Evolutionary conservation across 1,140 invertebrate species (phyloP), one percentile per base, ranked within the genome.

Genomic region (Tribolium madens): DNA sequence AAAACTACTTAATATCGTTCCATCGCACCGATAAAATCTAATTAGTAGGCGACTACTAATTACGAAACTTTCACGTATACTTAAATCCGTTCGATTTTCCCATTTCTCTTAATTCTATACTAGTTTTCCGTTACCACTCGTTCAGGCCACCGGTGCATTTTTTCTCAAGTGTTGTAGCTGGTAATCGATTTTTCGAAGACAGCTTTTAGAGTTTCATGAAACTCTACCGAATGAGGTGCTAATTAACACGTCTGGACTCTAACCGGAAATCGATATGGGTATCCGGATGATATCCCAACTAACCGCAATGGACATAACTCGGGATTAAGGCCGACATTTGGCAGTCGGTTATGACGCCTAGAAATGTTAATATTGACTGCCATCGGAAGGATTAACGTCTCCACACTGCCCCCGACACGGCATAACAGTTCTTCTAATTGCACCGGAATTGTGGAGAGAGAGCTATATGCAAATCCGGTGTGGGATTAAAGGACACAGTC

Each of bases 341-440:
- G 80, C 81, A 80, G 79, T 76, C 79, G 81, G 81, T 84, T 83
- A 84, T 83, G 83, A 84, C 81, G 81, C 79, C 80, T 81, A 80
- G 82, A 83, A 83, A 83, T 81, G 82, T 81, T 82, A 83, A 83
- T 83, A 83, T 83, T 83, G 81, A 82, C 81, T 80, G 82, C 78
- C 73, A 73, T 72, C 71, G 78, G 73, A 75, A 21, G 48, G 33
- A 75, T 46, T 36, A 42, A 46, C 21, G 2, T 3, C 50, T 10
- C n/a, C 12, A 10, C 10, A 10, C 21, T n/a, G 13, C 50, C 18
- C 15, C 42, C 6, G 13, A 36, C 6, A 64, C 21, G 14, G 2
- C 52, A 57, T 7, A 18, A 12, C 21, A 33, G 5, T 64, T 64
- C 57, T 64, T 64, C 57, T 13, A 31, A 64, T 64, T 31, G 36